Conservation (phyloP, 1,140 invertebrate genomes). For the Anoplolepis gracilipes region DNA sequence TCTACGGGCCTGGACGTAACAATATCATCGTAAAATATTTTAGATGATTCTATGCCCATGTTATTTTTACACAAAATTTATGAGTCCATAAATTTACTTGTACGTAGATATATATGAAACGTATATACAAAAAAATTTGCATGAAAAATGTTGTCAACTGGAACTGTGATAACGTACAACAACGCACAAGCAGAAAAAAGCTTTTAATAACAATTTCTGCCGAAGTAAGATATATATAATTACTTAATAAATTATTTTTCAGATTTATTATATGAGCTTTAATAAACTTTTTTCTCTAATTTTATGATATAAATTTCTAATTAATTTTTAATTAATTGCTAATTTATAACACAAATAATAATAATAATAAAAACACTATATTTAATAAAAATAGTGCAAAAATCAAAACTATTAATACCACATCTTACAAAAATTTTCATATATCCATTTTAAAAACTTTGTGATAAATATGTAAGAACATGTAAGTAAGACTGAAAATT, state of each 20-base stretch:
- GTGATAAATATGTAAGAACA: too few relatives aligned
- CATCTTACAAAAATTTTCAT: too few relatives aligned
- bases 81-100: constrained; percentile 35
- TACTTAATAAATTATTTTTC: background rate
- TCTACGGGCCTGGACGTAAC: too few relatives aligned
- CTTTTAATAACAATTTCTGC: constrained; percentile 17
- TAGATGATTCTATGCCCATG: background rate
- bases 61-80: constrained; percentile 34
- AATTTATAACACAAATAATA: background rate
- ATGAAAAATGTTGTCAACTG: constrained; percentile 39
- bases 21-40: constrained; percentile 44
- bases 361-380: background rate
- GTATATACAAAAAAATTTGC: constrained; percentile 29
- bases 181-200: background rate
- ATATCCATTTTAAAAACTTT: too few relatives aligned
- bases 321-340: too few relatives aligned
- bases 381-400: too few relatives aligned
- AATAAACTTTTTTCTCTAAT: background rate
- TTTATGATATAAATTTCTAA: background rate
- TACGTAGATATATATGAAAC: background rate
- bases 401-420: constrained; percentile 2
- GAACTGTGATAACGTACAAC: constrained; percentile 1
- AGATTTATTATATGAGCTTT: background rate
- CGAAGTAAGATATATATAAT: background rate
- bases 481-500: too few relatives aligned